These are phyloP conservation scores for Leptopilina clavipes DNA, from an alignment of 1,140 invertebrate species.

Conservation along the genomic window DNA sequence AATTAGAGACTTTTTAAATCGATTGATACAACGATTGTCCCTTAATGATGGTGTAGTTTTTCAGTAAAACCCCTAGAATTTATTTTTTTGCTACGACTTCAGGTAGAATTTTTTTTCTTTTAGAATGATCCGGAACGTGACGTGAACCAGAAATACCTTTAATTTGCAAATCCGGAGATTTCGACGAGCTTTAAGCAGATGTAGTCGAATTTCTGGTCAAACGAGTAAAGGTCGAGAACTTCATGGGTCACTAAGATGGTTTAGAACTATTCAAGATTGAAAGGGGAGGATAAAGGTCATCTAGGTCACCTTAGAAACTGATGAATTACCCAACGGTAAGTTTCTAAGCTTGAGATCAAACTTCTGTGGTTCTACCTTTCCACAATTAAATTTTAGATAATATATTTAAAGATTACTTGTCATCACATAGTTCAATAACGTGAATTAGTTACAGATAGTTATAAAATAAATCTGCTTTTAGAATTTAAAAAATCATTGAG, in stretches of 20 bases:
- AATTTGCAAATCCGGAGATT: constrained; percentile 58
- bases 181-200: constrained; percentile 55
- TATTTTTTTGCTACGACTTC: too few relatives aligned
- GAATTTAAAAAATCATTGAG: neutral
- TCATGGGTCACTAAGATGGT: neutral
- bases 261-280: constrained; percentile 21
- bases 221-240: constrained; percentile 50
- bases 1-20: too few relatives aligned
- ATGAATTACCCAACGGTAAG: neutral
- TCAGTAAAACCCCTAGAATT: too few relatives aligned
- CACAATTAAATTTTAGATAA: neutral
- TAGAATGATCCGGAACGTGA: constrained; percentile 19
- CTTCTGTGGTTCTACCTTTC: constrained; percentile 15
- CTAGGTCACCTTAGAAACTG: constrained; percentile 11
- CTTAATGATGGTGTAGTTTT: too few relatives aligned
- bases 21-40: too few relatives aligned
- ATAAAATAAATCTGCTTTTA: too few relatives aligned
- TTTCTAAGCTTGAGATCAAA: constrained; percentile 17
- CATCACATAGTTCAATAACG: too few relatives aligned
- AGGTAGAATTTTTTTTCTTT: neutral
- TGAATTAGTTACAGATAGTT: too few relatives aligned
- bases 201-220: constrained; percentile 50
- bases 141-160: constrained; percentile 15
- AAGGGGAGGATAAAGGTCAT: constrained; percentile 20
- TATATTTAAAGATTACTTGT: neutral